phyloP scores from a whole-genome alignment of 2,888 invertebrate species.

The Drosophila kokeensis region DNA sequence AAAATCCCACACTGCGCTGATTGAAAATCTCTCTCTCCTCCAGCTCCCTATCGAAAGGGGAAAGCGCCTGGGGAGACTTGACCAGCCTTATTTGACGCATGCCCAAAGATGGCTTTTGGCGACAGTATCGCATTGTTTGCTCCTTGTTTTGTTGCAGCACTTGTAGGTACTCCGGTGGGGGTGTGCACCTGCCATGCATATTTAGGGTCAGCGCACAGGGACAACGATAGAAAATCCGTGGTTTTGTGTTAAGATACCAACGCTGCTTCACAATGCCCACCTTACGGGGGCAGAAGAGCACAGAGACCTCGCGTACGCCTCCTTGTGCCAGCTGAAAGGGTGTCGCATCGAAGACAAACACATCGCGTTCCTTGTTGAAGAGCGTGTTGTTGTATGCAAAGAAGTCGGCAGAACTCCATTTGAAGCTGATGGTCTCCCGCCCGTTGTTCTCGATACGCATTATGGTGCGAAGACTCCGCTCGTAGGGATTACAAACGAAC shows the following conservation, averaged over 20 bases:
- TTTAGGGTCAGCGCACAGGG: slow-evolving; percentile 59
- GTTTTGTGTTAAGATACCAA: slow-evolving; percentile 71
- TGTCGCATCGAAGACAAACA: slow-evolving; percentile 71
- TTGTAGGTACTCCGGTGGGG: slow-evolving; percentile 62
- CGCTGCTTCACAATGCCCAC: slow-evolving; percentile 72
- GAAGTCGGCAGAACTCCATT: slow-evolving; percentile 61
- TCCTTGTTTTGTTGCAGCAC: slow-evolving; percentile 39
- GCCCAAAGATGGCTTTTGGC: fast-evolving
- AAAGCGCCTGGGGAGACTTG: fast-evolving
- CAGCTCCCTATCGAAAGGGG: slow-evolving; percentile 48
- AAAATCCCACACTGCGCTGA: slow-evolving; percentile 45
- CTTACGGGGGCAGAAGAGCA: slow-evolving; percentile 67
- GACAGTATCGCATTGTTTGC: neutral
- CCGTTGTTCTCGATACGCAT: slow-evolving; percentile 76
- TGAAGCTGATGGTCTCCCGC: slow-evolving; percentile 44
- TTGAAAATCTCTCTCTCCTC: slow-evolving; percentile 59
- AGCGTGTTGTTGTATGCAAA: slow-evolving; percentile 61
- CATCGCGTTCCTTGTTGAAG: slow-evolving; percentile 41
- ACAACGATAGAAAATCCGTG: slow-evolving; percentile 59
- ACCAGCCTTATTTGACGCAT: too few relatives aligned
- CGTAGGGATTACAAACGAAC: slow-evolving; percentile 73
- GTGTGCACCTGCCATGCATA: slow-evolving; percentile 67
- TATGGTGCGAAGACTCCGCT: slow-evolving; percentile 57
- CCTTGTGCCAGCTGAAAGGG: slow-evolving; percentile 66
- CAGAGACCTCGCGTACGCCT: slow-evolving; percentile 53